Percentiles rank a stretch among this genome's conserved stretches.
Conservation (phyloP, 1,140 invertebrate genomes). For the Hylaeus volcanicus region DNA sequence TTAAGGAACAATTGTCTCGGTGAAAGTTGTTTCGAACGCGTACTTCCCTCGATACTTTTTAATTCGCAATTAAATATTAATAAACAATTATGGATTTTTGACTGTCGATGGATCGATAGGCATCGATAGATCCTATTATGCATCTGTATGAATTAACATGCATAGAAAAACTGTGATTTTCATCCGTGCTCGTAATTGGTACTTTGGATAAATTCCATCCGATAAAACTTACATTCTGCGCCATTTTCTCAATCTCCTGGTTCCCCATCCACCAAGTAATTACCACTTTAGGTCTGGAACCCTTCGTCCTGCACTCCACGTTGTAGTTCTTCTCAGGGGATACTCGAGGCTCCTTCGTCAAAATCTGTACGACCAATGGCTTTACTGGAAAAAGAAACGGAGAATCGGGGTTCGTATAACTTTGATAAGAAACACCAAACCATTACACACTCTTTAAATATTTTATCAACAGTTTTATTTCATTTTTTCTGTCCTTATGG, state of each 20-base stretch:
- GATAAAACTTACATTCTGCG: conserved; percentile 87
- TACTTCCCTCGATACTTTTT: too few relatives aligned
- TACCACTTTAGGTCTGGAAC: conserved; percentile 89
- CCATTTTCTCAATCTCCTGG: conserved; percentile 87
- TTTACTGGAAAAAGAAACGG: conserved; percentile 85
- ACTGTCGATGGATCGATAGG: too few relatives aligned
- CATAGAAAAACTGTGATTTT: background rate
- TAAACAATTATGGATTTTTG: too few relatives aligned
- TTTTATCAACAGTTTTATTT: too few relatives aligned
- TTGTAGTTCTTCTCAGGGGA: conserved; percentile 91
- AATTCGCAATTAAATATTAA: too few relatives aligned
- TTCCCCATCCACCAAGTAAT: conserved; percentile 92
- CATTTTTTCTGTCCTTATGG: too few relatives aligned
- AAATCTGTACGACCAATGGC: conserved; percentile 88
- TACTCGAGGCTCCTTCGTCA: conserved; percentile 88
- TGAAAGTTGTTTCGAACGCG: too few relatives aligned
- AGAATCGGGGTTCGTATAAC: background rate
- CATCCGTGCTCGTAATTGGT: too few relatives aligned
- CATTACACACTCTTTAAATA: too few relatives aligned
- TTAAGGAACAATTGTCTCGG: too few relatives aligned
- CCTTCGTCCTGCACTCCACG: conserved; percentile 90
- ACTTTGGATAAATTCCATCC: background rate
- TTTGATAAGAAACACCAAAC: conserved; percentile 2
- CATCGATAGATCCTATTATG: too few relatives aligned
- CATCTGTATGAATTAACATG: too few relatives aligned